Conservation (phyloP, 2,888 invertebrate species). For the Lithophane socia region DNA sequence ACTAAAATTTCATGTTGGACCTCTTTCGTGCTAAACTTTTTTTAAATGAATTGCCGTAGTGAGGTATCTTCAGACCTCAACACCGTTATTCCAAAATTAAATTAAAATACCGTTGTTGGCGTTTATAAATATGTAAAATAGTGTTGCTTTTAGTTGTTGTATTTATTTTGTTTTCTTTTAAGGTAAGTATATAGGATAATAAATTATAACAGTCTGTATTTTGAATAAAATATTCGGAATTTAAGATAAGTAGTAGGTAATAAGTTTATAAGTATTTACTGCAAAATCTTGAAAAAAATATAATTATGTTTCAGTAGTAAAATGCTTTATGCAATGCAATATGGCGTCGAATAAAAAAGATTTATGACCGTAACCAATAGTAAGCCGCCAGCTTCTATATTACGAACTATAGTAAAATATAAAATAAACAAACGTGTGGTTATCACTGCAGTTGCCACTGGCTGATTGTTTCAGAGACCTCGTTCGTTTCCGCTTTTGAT, state of each 20-base stretch:
- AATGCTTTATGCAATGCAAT: slow-evolving; percentile 10
- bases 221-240: neutral
- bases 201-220: neutral
- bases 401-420: neutral
- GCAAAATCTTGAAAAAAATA: neutral
- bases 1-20: neutral
- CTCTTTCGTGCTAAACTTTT: slow-evolving; percentile 1
- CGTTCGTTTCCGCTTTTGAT: slow-evolving; percentile 25
- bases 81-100: slow-evolving; percentile 11
- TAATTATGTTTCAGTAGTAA: slow-evolving; percentile 12
- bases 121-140: slow-evolving; percentile 8
- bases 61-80: neutral
- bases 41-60: neutral
- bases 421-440: slow-evolving; percentile 13
- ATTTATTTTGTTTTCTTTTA: neutral
- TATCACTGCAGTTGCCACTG: slow-evolving; percentile 21
- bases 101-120: slow-evolving; percentile 6
- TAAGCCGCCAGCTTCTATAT: neutral
- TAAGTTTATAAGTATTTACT: neutral
- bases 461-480: slow-evolving; percentile 30
- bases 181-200: neutral
- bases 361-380: slow-evolving; percentile 11
- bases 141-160: neutral
- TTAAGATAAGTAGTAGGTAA: no score
- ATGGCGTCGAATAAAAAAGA: slow-evolving; percentile 20